phyloP scores from a whole-genome alignment of 2,888 invertebrate genomes.

The Mesorhabditis belari region DNA sequence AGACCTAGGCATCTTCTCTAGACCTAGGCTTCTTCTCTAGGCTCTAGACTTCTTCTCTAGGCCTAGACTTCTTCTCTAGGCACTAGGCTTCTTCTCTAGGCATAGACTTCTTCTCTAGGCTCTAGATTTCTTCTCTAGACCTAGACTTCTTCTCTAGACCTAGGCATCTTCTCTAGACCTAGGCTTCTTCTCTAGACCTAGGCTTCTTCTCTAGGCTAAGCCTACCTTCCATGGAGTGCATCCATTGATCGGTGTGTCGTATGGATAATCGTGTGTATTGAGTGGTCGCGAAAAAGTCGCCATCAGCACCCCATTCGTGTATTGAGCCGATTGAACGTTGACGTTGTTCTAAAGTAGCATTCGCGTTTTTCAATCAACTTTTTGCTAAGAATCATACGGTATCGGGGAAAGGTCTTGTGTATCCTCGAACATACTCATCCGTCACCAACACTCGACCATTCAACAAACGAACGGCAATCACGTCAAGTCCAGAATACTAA shows the following conservation, averaged over 20 bases:
- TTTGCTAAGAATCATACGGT: conserved; percentile 12
- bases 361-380: not conserved
- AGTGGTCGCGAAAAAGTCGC: conserved; percentile 31
- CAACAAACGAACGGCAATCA: conserved; percentile 36
- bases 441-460: conserved; percentile 40
- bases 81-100: too few species aligned
- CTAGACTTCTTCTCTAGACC: too few species aligned
- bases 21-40: too few species aligned
- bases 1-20: too few species aligned
- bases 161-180: too few species aligned
- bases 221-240: conserved; percentile 33
- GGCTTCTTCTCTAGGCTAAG: not conserved
- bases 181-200: not conserved
- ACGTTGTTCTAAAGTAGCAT: conserved; percentile 14
- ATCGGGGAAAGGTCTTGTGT: conserved; percentile 35
- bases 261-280: conserved; percentile 16
- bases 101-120: too few species aligned
- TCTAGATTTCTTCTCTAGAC: too few species aligned
- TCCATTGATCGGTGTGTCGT: conserved; percentile 24
- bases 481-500: conserved; percentile 42
- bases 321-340: conserved; percentile 15
- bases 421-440: conserved; percentile 48
- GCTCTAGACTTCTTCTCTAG: too few species aligned
- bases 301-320: conserved; percentile 22
- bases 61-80: too few species aligned